phyloP scores from a whole-genome alignment of 2,888 invertebrate genomes.

The Dasysyrphus tricinctus region DNA sequence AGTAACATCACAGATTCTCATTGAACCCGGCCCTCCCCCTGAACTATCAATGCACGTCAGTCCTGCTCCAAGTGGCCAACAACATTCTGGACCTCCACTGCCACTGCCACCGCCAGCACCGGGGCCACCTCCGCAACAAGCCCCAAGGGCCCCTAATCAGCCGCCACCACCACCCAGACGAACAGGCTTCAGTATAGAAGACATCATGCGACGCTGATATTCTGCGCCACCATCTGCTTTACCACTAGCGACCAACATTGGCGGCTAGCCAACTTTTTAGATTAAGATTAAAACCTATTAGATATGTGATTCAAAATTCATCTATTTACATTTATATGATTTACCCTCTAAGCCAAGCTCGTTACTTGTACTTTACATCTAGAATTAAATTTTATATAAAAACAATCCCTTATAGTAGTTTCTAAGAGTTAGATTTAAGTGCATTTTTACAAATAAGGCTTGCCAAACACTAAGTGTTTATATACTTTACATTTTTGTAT shows the following conservation, averaged over 20 bases:
- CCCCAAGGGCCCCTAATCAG: conserved; percentile 69
- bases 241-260: conserved; percentile 41
- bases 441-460: conserved; percentile 60
- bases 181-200: conserved; percentile 95
- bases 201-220: conserved; percentile 92
- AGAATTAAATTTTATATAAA: conserved; percentile 16
- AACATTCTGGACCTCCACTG: conserved; percentile 61
- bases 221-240: not conserved
- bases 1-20: conserved; percentile 65
- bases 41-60: conserved; percentile 50
- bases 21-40: conserved; percentile 70
- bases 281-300: conserved; percentile 54
- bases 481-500: conserved; percentile 67
- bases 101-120: conserved; percentile 58
- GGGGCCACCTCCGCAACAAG: conserved; percentile 65
- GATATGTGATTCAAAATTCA: conserved; percentile 74
- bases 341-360: conserved; percentile 40
- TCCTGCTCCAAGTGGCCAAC: conserved; percentile 52
- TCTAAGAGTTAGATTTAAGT: conserved; percentile 20
- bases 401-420: not conserved
- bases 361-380: conserved; percentile 29
- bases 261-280: conserved; percentile 58
- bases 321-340: conserved; percentile 36
- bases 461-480: conserved; percentile 76
- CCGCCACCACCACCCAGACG: conserved; percentile 85